A percentile compares a stretch with the other conserved stretches of the same genome.
phyloP scores from a whole-genome alignment of 2,888 invertebrate genomes.

The Capitulum mitella region DNA sequence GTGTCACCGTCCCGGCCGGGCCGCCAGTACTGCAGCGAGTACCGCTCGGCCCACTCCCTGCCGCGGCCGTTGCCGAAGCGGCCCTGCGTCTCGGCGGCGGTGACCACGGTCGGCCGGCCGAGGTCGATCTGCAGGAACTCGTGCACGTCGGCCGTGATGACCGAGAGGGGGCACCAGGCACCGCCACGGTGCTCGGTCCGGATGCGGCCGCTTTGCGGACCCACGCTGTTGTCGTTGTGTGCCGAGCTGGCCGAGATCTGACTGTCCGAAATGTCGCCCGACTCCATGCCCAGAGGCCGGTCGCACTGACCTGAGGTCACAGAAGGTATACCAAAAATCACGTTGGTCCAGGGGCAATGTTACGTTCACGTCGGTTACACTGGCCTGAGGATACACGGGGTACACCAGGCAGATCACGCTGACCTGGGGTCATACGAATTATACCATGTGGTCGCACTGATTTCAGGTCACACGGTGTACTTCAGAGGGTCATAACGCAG shows the following conservation, averaged over 20 bases:
- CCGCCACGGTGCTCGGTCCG: conserved; percentile 33
- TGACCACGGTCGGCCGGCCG: conserved; percentile 29
- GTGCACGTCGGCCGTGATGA: conserved; percentile 27
- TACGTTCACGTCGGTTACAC: too few relatives aligned
- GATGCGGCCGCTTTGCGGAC: conserved; percentile 28
- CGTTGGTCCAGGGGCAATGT: too few relatives aligned
- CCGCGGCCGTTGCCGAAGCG: conserved; percentile 33
- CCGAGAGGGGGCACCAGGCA: conserved; percentile 33
- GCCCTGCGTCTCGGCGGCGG: conserved; percentile 34
- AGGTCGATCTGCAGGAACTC: conserved; percentile 35
- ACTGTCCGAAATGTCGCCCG: conserved; percentile 44
- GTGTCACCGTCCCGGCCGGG: conserved; percentile 20
- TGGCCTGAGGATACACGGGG: too few relatives aligned
- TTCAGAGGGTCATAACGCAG: too few relatives aligned
- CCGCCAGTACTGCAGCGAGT: conserved; percentile 33
- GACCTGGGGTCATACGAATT: too few relatives aligned
- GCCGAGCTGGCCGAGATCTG: conserved; percentile 46
- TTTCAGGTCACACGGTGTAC: too few relatives aligned
- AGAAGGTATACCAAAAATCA: too few relatives aligned
- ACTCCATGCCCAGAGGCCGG: conserved; percentile 46
- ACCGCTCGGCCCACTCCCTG: conserved; percentile 32
- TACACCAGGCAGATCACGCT: too few relatives aligned
- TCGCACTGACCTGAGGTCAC: background rate
- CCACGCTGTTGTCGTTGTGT: conserved; percentile 40
- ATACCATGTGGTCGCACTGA: too few relatives aligned